Base-by-base conservation (phyloP, 2,113 vertebrate species). In the Leptodactylus fuscus region DNA sequence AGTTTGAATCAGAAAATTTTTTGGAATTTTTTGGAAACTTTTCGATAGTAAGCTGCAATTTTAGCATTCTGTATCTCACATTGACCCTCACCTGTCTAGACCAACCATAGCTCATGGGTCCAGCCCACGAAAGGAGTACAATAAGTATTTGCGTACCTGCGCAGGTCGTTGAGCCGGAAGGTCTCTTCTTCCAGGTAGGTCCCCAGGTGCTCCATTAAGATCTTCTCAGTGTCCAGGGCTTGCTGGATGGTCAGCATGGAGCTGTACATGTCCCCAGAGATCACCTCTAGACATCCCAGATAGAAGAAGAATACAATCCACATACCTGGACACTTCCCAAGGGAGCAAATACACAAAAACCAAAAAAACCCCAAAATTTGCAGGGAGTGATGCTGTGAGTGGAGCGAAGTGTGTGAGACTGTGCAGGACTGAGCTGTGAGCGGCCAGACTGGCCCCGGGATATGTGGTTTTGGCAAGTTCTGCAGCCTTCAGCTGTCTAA, bases 241-340 rank as follows among this genome's bases (percentile, higher is more conserved):
- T 93, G 90, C 81, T 91, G 92, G 0, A 95, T 87, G 88, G 92
- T 92, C 62, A 90, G 84, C 88, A 95, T 89, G 51, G 95, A 94
- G 13, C 92, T 94, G 81, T 89, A 95, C 36, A 90, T 93, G 83
- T 95, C 92, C 4, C 81, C 86, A 0, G 62, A 75, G 4, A 62
- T 88, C 78, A 24, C 32, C 0, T 60, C 85, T 51, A 53, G 0
- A 4, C 46, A 34, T 3, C 88, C n/a, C 69, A 88, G 44, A 65
- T 62, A 86, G 0, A 77, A 34, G 44, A 87, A 0, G 41, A 88
- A 91, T 18, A 71, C 24, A 11, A 65, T 44, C 78, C 36, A 44
- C 36, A 79, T 8, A 4, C 55, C 22, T 1, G n/a, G n/a, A 51
- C 24, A 18, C 49, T 34, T 77, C 48, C 48, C 46, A 53, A n/a